Base-by-base conservation (phyloP, 2,797 vertebrate genomes). In the Argya squamiceps region DNA sequence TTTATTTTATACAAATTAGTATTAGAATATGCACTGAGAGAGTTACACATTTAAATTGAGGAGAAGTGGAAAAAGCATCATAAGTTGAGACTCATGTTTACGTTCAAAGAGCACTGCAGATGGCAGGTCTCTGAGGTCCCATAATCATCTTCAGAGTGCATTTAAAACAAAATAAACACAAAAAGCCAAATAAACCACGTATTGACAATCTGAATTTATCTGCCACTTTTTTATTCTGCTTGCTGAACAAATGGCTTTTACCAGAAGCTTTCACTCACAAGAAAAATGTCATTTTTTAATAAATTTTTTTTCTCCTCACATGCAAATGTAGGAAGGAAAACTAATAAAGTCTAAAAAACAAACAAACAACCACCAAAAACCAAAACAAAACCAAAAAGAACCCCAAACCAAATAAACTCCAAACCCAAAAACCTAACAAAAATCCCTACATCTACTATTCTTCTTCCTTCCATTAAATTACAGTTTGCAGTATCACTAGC, bases 271-370 rank as follows among this genome's bases (percentile, higher is more conserved):
- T 23, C 69, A 2, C 30, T 79, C 79, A 44, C 27, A 85, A 43
- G 55, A 88, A 70, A 92, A 92, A 74, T 7, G 7, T 29, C 2
- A 24, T 41, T 90, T 94, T 94, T 58, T 69, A 36, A 79, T 58
- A 46, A 74, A 32, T 41, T 63, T 50, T 68, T 58, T 14, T 85
- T 92, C 21, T 46, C 37, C 18, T 52, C 30, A n/a, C 7, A 53
- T 27, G 24, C 82, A 71, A 88, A 26, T 15, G 5, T 20, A 68
- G 18, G 29, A 68, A 69, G 62, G 26, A 64, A 71, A 73, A 71
- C 4, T 60, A 65, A 47, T 76, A 69, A 56, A 43, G 50, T 5
- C 9, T n/a, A n/a, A n/a, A n/a, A 60, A 37, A 27, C 34, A 36
- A 36, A 50, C n/a, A 11, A 39, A 26, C 59, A 30, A 6, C 11